phyloP scores from a whole-genome alignment of 2,888 invertebrate species.

The Meiosimyza decipiens region DNA sequence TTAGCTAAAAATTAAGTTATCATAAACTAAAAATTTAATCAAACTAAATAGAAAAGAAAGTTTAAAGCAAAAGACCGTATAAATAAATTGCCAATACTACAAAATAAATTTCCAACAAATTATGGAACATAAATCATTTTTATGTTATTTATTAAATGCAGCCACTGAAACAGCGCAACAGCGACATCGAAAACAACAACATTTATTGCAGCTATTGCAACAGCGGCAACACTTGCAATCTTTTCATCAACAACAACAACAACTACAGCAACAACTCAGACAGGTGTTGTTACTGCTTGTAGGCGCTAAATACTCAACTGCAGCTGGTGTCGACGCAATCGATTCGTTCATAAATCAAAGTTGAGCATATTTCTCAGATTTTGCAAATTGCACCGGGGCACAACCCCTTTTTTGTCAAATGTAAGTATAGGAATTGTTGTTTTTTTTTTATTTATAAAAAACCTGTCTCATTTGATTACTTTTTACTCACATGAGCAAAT shows the following conservation, averaged over 20 bases:
- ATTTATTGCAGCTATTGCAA: background rate
- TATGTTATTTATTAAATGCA: conserved; percentile 52
- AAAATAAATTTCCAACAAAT: conserved; percentile 40
- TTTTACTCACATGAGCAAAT: too few relatives aligned
- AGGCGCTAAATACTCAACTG: conserved; percentile 17
- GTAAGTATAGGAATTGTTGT: too few relatives aligned
- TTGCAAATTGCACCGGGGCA: too few relatives aligned
- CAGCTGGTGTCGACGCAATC: background rate
- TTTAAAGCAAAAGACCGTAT: background rate
- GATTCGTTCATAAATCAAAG: conserved; percentile 26
- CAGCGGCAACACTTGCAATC: too few relatives aligned
- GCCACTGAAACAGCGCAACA: conserved; percentile 33
- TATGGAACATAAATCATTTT: conserved; percentile 58
- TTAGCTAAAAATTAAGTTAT: conserved; percentile 9
- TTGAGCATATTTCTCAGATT: conserved; percentile 1
- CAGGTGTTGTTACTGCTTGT: background rate
- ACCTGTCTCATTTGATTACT: too few relatives aligned
- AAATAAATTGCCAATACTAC: background rate
- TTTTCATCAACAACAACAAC: background rate
- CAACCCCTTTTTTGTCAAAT: too few relatives aligned
- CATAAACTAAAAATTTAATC: background rate
- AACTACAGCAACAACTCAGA: background rate
- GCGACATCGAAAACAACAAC: conserved; percentile 33
- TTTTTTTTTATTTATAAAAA: too few relatives aligned
- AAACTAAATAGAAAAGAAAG: background rate